Evolutionary conservation across 2,113 vertebrate species (phyloP).

Genomic region (Chinchilla lanigera): DNA sequence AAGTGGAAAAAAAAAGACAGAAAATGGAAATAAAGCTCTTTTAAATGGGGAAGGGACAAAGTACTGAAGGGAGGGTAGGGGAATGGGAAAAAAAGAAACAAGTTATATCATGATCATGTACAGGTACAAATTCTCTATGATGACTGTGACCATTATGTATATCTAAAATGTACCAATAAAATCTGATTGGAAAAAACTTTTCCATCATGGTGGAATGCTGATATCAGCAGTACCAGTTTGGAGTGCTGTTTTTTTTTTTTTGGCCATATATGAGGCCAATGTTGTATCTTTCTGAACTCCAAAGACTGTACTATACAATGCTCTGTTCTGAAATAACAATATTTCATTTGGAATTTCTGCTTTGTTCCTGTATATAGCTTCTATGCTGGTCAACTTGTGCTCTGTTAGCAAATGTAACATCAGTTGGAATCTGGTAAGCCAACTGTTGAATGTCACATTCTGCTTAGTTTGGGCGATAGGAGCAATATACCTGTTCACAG

Average conservation of each 20-base stretch:
- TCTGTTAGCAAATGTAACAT: background rate
- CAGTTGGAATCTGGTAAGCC: background rate
- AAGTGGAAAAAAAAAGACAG: too few species aligned
- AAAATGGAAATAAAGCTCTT: background rate
- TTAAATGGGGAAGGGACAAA: background rate
- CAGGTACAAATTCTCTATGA: background rate
- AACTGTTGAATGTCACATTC: background rate
- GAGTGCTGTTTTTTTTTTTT: background rate
- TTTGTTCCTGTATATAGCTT: background rate
- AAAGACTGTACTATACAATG: background rate
- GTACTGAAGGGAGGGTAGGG: background rate
- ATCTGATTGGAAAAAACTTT: background rate
- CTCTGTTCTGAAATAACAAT: background rate
- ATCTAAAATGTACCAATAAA: background rate
- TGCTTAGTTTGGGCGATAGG: background rate
- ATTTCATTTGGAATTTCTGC: background rate
- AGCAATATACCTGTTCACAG: background rate
- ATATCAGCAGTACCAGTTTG: background rate
- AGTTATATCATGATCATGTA: background rate
- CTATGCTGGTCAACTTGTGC: background rate
- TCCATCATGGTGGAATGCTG: background rate
- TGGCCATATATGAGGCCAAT: background rate
- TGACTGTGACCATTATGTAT: background rate
- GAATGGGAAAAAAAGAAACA: background rate
- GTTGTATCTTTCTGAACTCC: background rate